phyloP scores from a whole-genome alignment of 2,113 vertebrate genomes.

The Astatotilapia flaviijosephi region DNA sequence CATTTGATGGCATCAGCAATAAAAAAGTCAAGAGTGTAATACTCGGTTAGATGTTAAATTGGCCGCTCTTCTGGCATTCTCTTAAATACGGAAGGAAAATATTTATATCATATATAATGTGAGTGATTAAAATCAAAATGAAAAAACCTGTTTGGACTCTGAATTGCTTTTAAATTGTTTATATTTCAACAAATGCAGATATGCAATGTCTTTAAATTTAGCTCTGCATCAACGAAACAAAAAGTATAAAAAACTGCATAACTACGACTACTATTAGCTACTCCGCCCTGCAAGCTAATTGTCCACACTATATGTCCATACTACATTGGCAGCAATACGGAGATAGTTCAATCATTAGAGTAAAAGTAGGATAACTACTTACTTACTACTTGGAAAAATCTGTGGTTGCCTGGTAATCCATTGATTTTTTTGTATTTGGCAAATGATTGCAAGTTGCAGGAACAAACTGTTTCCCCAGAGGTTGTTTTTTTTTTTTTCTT shows the following conservation, averaged over 20 bases:
- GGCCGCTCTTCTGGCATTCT: not conserved
- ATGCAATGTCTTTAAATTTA: not conserved
- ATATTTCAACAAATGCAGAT: not conserved
- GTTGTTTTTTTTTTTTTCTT: not conserved
- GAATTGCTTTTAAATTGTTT: not conserved
- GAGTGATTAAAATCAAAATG: not conserved
- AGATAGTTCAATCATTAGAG: not conserved
- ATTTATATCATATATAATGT: not conserved
- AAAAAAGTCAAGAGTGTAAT: not conserved
- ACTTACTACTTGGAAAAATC: not conserved
- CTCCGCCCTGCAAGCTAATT: not conserved
- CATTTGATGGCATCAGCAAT: conserved; percentile 33
- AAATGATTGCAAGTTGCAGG: not conserved
- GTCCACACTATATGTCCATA: not conserved
- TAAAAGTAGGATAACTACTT: not conserved
- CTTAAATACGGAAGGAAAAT: not conserved
- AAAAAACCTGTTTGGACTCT: not conserved
- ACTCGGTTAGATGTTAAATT: not conserved
- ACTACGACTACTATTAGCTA: not conserved
- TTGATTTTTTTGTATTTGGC: not conserved
- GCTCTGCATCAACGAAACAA: not conserved
- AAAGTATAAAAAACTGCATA: not conserved
- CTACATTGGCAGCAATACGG: not conserved
- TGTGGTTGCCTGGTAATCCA: not conserved
- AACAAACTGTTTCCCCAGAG: not conserved